These are phyloP conservation scores for Daktulosphaira vitifoliae DNA, from an alignment of 1,140 invertebrate genomes.

Conservation along the genomic window DNA sequence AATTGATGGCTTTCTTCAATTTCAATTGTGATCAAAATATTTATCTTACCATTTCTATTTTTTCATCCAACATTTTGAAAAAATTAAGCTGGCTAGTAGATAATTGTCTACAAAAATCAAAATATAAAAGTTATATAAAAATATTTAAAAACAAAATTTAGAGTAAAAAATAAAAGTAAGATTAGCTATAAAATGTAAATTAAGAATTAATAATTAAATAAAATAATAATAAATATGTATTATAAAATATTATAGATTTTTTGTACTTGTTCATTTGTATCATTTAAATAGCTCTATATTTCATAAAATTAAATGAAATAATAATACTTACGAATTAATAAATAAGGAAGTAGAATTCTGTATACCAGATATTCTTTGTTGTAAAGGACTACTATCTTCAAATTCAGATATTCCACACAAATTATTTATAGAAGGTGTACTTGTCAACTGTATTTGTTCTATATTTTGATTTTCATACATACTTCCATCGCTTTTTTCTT, in stretches of 20 bases:
- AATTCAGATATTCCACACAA: constrained; percentile 26
- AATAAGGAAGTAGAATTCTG: constrained; percentile 17
- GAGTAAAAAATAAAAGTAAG: too few relatives aligned
- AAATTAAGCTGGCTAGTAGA: constrained; percentile 79
- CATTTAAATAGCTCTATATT: too few relatives aligned
- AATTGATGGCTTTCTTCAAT: too few relatives aligned
- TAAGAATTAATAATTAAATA: too few relatives aligned
- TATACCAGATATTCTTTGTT: neutral
- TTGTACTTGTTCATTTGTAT: too few relatives aligned
- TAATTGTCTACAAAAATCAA: constrained; percentile 60
- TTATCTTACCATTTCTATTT: constrained; percentile 79
- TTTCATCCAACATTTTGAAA: constrained; percentile 83
- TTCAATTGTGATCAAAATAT: too few relatives aligned
- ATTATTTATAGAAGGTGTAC: constrained; percentile 27
- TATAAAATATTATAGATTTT: too few relatives aligned
- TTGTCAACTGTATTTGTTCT: constrained; percentile 28
- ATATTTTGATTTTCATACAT: constrained; percentile 21
- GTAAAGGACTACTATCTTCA: constrained; percentile 20
- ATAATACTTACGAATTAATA: constrained; percentile 12
- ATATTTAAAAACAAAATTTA: too few relatives aligned
- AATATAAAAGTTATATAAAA: constrained; percentile 21
- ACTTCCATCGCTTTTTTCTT: constrained; percentile 27
- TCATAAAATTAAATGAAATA: neutral
- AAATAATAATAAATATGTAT: too few relatives aligned
- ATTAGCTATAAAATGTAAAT: too few relatives aligned